Conservation (phyloP, 64 coral and sea anemone genomes). For the Cladopsammia gracilis region DNA sequence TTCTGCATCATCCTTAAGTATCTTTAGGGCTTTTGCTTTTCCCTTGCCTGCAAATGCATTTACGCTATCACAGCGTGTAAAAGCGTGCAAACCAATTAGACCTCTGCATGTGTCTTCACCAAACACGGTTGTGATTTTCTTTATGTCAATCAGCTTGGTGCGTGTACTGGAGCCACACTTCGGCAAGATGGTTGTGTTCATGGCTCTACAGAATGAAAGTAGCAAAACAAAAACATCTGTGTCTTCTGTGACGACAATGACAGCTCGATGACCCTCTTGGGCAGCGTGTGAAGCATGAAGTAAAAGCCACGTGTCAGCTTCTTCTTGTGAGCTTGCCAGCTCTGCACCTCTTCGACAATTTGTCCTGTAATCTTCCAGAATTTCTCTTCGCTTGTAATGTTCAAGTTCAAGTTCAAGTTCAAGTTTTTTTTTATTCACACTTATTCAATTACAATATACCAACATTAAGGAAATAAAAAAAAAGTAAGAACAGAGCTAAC, state of each 20-base stretch:
- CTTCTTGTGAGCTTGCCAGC: slow-evolving; percentile 22
- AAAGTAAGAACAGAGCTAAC: too few relatives aligned
- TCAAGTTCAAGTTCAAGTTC: too few relatives aligned
- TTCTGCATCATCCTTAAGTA: not conserved
- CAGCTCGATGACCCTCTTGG: slow-evolving; percentile 4
- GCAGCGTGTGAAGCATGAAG: slow-evolving; percentile 43
- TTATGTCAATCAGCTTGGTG: slow-evolving; percentile 38
- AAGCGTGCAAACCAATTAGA: slow-evolving; percentile 48
- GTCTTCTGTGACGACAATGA: slow-evolving; percentile 42
- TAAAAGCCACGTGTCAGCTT: slow-evolving; percentile 43
- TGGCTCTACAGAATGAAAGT: slow-evolving; percentile 15
- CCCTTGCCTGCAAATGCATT: slow-evolving; percentile 61
- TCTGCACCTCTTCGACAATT: not conserved
- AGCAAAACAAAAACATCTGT: slow-evolving; percentile 55
- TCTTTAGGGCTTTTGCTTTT: slow-evolving; percentile 44
- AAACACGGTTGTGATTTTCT: not conserved
- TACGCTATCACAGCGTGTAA: slow-evolving; percentile 51
- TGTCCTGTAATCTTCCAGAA: slow-evolving; percentile 11
- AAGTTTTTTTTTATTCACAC: too few relatives aligned
- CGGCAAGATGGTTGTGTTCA: slow-evolving; percentile 1
- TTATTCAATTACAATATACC: too few relatives aligned
- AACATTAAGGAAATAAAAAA: too few relatives aligned
- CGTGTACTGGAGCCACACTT: slow-evolving; percentile 39
- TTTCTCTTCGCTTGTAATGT: slow-evolving; percentile 20
- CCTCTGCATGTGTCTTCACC: slow-evolving; percentile 33